Percentiles rank a stretch among this genome's conserved stretches.
Evolutionary conservation across 2,888 invertebrate genomes (phyloP).

Genomic region (Hypolimnas misippus): DNA sequence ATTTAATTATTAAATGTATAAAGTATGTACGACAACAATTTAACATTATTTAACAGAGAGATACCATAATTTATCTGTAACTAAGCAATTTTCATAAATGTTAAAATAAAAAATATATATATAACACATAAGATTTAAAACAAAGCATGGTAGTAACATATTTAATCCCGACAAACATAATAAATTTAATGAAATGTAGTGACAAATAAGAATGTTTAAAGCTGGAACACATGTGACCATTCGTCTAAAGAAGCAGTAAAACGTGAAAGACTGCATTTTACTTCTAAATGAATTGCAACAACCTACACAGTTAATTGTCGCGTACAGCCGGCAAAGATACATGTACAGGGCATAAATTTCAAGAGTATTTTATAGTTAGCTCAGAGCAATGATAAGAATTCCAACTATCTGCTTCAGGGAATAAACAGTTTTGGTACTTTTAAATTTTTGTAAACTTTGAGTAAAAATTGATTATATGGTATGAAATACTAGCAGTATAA

Average conservation of each 20-base stretch:
- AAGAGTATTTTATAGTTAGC: conserved; percentile 10
- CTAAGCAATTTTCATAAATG: too few relatives aligned
- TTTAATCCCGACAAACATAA: not conserved
- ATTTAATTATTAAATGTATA: too few relatives aligned
- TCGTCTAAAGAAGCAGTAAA: conserved; percentile 12
- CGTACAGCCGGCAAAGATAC: conserved; percentile 4
- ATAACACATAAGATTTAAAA: not conserved
- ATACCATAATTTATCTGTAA: too few relatives aligned
- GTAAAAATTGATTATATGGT: not conserved
- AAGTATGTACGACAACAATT: too few relatives aligned
- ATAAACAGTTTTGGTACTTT: not conserved
- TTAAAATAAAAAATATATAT: too few relatives aligned
- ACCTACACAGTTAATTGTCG: conserved; percentile 14
- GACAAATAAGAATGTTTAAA: conserved; percentile 1
- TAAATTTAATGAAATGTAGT: not conserved
- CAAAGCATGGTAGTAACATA: not conserved
- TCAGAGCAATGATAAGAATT: conserved; percentile 9
- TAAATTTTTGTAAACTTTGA: not conserved
- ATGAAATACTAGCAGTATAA: too few relatives aligned
- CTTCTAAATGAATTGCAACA: conserved; percentile 12
- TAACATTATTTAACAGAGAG: too few relatives aligned
- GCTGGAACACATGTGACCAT: not conserved
- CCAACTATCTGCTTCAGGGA: not conserved
- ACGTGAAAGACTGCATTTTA: conserved; percentile 12
- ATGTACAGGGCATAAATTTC: conserved; percentile 4